Evolutionary conservation across 2,113 vertebrate species (phyloP).

Genomic region (Rhipidura dahli): DNA sequence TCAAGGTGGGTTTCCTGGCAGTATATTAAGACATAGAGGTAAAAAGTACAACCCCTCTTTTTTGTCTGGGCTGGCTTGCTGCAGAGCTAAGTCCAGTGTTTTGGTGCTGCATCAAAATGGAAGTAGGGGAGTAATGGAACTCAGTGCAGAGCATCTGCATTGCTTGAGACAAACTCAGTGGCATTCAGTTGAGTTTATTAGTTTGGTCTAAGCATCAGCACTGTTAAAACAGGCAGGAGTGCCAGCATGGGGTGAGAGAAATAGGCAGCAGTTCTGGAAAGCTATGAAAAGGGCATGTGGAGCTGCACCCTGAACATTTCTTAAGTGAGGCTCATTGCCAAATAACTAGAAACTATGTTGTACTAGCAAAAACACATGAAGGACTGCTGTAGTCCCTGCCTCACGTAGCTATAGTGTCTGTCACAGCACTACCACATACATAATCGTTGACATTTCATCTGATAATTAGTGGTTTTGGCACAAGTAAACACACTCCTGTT

Average conservation of each 20-base stretch:
- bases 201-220: neutral
- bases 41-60: neutral
- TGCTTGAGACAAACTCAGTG: neutral
- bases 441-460: conserved; percentile 6
- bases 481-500: neutral
- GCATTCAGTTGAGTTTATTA: neutral
- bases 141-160: neutral
- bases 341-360: neutral
- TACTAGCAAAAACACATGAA: neutral
- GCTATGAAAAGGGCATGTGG: conserved; percentile 11
- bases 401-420: neutral
- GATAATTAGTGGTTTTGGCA: conserved; percentile 7
- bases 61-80: neutral
- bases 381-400: neutral
- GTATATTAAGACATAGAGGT: neutral
- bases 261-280: neutral
- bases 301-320: conserved; percentile 1
- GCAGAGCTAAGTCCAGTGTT: neutral
- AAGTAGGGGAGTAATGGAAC: neutral
- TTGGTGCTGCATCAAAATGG: neutral
- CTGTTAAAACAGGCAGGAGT: neutral
- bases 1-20: neutral
- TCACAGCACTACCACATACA: neutral
- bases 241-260: neutral
- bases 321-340: neutral